Evolutionary conservation across 1,140 invertebrate species (phyloP).

Genomic region (Medauroidea extradentata): DNA sequence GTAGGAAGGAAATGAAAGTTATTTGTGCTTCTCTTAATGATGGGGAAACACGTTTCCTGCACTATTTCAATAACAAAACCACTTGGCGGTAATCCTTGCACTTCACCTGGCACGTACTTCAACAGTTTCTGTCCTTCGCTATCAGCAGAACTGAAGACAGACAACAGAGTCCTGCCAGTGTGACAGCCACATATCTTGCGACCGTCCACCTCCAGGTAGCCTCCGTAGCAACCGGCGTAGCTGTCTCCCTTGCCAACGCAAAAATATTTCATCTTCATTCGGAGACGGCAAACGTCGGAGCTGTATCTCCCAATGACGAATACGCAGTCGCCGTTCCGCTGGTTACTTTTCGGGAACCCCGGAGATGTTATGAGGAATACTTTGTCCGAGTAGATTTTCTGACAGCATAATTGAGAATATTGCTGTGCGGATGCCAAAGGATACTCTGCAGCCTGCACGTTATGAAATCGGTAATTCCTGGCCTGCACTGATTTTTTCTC

Average conservation of each 20-base stretch:
- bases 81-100: slow-evolving; percentile 34
- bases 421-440: too few relatives aligned
- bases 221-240: slow-evolving; percentile 47
- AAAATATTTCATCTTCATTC: slow-evolving; percentile 52
- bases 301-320: slow-evolving; percentile 38
- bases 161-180: neutral
- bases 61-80: slow-evolving; percentile 52
- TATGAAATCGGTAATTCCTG: too few relatives aligned
- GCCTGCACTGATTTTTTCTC: too few relatives aligned
- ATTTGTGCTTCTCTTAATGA: slow-evolving; percentile 19
- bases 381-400: slow-evolving; percentile 39
- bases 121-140: neutral
- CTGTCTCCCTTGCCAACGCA: slow-evolving; percentile 43
- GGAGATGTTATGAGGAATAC: slow-evolving; percentile 51
- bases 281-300: slow-evolving; percentile 45
- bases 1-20: slow-evolving; percentile 23
- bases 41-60: slow-evolving; percentile 46
- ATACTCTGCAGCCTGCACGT: too few relatives aligned
- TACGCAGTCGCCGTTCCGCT: slow-evolving; percentile 40
- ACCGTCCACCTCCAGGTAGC: slow-evolving; percentile 25
- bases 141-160: neutral
- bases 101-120: slow-evolving; percentile 35
- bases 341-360: slow-evolving; percentile 49
- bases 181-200: neutral
- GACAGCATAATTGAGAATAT: slow-evolving; percentile 39